Evolutionary conservation across 2,797 vertebrate genomes (phyloP).

Genomic region (Denticeps clupeoides): DNA sequence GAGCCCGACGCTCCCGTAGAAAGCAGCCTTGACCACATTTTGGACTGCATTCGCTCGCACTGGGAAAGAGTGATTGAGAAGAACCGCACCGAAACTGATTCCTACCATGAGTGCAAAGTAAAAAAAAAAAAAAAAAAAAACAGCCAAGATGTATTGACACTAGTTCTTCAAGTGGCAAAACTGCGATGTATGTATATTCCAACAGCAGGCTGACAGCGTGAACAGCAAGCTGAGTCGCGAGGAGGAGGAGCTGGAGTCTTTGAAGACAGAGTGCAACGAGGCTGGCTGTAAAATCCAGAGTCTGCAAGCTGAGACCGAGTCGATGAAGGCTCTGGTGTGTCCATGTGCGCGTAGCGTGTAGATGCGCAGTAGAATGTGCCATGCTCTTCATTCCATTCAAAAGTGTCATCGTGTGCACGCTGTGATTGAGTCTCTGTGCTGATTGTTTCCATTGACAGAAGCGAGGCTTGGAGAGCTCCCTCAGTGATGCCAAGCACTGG

Average conservation of each 20-base stretch:
- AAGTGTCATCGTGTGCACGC: too few relatives aligned
- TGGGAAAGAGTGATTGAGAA: conserved; percentile 84
- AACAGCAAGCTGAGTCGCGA: conserved; percentile 60
- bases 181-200: neutral
- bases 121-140: conserved; percentile 10
- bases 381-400: neutral
- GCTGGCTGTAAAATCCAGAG: conserved; percentile 77
- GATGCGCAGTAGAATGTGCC: neutral
- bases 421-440: too few relatives aligned
- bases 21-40: conserved; percentile 76
- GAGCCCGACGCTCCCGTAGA: conserved; percentile 66
- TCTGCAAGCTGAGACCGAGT: conserved; percentile 83
- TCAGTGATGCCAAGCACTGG: conserved; percentile 80
- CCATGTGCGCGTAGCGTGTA: neutral
- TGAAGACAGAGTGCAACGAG: conserved; percentile 69
- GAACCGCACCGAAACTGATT: conserved; percentile 67
- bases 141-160: neutral
- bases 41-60: conserved; percentile 74
- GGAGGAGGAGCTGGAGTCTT: conserved; percentile 68
- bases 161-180: too few relatives aligned
- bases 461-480: conserved; percentile 79
- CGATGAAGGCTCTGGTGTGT: conserved; percentile 46
- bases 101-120: conserved; percentile 74
- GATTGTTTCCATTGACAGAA: conserved; percentile 54
- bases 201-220: conserved; percentile 50